These are phyloP conservation scores for Pseudorectes ferrugineus DNA, from an alignment of 2,113 vertebrate species.

Conservation along the genomic window DNA sequence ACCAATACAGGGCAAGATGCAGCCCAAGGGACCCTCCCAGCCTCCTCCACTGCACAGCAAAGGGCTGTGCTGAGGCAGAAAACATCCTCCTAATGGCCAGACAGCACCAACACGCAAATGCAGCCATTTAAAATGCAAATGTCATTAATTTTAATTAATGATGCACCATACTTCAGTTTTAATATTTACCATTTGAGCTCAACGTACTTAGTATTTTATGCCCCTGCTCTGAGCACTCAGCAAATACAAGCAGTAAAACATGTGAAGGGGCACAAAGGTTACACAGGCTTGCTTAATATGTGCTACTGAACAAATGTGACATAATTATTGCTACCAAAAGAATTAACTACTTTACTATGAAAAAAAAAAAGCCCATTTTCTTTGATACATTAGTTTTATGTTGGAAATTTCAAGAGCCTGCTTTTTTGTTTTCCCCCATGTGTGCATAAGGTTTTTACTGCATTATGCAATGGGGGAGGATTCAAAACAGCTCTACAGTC, in stretches of 20 bases:
- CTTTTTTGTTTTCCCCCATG: neutral
- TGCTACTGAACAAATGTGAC: neutral
- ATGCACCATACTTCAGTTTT: neutral
- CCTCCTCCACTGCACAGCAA: rapidly evolving
- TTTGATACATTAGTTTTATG: neutral
- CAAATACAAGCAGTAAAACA: neutral
- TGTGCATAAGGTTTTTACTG: neutral
- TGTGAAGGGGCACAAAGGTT: neutral
- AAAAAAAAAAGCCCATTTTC: neutral
- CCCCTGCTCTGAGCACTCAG: neutral
- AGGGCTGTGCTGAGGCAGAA: neutral
- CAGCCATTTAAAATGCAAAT: neutral
- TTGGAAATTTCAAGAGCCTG: neutral
- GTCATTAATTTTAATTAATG: neutral
- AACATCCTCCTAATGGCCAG: neutral
- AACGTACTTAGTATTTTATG: neutral
- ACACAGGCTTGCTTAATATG: neutral
- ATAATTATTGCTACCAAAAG: neutral
- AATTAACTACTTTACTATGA: neutral
- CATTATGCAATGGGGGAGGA: neutral
- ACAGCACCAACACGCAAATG: neutral
- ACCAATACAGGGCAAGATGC: neutral
- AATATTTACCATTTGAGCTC: neutral
- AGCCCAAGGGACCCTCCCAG: neutral
- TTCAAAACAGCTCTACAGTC: neutral